Percentiles rank a stretch among this genome's conserved stretches.
Evolutionary conservation across 2,797 vertebrate genomes (phyloP).

Genomic region (Morus bassanus): DNA sequence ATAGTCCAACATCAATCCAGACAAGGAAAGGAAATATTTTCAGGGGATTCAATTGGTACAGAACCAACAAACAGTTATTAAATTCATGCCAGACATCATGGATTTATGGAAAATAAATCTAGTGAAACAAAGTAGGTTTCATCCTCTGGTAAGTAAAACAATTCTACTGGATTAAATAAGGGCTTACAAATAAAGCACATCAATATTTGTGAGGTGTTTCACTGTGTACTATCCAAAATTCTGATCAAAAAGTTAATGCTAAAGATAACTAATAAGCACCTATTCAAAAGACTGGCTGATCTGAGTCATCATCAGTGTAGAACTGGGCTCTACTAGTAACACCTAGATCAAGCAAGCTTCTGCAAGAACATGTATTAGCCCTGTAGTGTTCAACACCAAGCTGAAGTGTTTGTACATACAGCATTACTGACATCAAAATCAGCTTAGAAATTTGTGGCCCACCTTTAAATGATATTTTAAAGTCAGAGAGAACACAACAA

Average conservation of each 20-base stretch:
- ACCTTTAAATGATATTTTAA: not conserved
- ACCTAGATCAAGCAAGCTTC: not conserved
- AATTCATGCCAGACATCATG: not conserved
- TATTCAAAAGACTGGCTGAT: not conserved
- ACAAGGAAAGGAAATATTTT: not conserved
- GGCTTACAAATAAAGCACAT: not conserved
- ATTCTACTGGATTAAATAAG: not conserved
- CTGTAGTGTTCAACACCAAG: not conserved
- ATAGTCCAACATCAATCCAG: not conserved
- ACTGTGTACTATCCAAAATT: not conserved
- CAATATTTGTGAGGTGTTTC: not conserved
- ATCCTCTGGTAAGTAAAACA: not conserved
- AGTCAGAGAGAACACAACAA: not conserved
- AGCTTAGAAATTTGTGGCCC: not conserved
- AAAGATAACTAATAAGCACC: not conserved
- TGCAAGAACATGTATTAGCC: not conserved
- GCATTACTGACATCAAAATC: not conserved
- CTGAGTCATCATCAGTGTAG: not conserved
- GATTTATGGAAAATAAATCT: not conserved
- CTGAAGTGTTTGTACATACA: not conserved
- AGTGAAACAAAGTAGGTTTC: not conserved
- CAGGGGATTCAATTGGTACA: not conserved
- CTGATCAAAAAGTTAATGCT: not conserved
- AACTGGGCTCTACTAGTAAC: not conserved
- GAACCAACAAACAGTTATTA: not conserved